Conservation (phyloP, 2,888 invertebrate species). For the Thymelicus sylvestris region DNA sequence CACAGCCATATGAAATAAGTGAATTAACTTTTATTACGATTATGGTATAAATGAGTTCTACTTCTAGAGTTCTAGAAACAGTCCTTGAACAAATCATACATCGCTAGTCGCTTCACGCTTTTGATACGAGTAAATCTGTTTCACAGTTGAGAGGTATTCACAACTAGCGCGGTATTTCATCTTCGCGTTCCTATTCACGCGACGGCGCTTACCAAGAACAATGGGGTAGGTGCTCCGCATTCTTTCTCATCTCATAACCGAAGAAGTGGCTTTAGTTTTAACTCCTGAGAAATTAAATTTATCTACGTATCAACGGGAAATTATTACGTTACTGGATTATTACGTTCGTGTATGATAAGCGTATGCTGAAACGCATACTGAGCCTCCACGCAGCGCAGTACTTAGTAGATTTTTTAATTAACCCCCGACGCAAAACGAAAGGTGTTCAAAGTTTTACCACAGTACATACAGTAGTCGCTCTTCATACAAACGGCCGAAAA, state of each 20-base stretch:
- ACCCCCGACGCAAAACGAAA: too few relatives aligned
- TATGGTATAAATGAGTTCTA: too few relatives aligned
- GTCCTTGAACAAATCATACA: neutral
- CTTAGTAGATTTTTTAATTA: too few relatives aligned
- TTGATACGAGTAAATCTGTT: neutral
- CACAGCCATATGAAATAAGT: too few relatives aligned
- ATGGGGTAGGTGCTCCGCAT: constrained; percentile 28
- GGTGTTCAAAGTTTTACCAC: too few relatives aligned
- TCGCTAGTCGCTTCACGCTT: constrained; percentile 1
- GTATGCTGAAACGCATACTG: too few relatives aligned
- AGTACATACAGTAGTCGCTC: too few relatives aligned
- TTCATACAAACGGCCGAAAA: too few relatives aligned
- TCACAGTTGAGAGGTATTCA: constrained; percentile 23
- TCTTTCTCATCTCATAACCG: constrained; percentile 27
- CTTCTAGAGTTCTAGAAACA: too few relatives aligned
- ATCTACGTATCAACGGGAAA: constrained; percentile 2
- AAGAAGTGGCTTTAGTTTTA: constrained; percentile 23
- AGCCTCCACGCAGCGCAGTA: too few relatives aligned
- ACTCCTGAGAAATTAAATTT: constrained; percentile 23
- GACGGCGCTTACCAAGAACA: constrained; percentile 26
- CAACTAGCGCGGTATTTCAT: constrained; percentile 34
- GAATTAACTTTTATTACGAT: too few relatives aligned
- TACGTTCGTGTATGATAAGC: neutral
- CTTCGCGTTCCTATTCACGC: constrained; percentile 36
- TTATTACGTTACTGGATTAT: neutral